Conservation (phyloP, 2,888 invertebrate genomes). For the Limnephilus marmoratus region DNA sequence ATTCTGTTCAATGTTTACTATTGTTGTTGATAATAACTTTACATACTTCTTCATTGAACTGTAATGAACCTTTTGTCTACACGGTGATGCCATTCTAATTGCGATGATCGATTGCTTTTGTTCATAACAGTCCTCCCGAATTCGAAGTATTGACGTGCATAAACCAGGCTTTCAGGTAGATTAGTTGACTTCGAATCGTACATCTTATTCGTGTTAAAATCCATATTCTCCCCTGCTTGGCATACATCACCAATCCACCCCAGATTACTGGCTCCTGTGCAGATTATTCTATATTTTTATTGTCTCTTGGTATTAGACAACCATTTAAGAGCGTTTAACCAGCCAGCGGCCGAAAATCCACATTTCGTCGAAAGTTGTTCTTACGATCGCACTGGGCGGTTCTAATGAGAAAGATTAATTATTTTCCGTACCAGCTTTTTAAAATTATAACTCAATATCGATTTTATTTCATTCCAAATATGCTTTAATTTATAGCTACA, state of each 20-base stretch:
- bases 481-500: too few species aligned
- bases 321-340: neutral
- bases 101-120: neutral
- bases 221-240: neutral
- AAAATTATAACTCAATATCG: too few species aligned
- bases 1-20: neutral
- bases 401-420: too few species aligned
- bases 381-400: too few species aligned
- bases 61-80: neutral
- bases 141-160: neutral
- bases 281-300: neutral
- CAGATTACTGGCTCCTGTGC: neutral
- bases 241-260: neutral
- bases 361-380: too few species aligned
- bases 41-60: neutral
- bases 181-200: neutral
- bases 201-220: neutral
- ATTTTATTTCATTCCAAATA: too few species aligned
- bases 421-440: too few species aligned
- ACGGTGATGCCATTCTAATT: neutral
- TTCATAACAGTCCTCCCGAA: neutral
- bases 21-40: neutral
- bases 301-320: neutral
- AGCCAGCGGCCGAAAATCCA: too few species aligned
- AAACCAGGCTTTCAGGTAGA: neutral